These are phyloP conservation scores for Tetragonisca angustula DNA, from an alignment of 2,888 invertebrate species.

Conservation along the genomic window DNA sequence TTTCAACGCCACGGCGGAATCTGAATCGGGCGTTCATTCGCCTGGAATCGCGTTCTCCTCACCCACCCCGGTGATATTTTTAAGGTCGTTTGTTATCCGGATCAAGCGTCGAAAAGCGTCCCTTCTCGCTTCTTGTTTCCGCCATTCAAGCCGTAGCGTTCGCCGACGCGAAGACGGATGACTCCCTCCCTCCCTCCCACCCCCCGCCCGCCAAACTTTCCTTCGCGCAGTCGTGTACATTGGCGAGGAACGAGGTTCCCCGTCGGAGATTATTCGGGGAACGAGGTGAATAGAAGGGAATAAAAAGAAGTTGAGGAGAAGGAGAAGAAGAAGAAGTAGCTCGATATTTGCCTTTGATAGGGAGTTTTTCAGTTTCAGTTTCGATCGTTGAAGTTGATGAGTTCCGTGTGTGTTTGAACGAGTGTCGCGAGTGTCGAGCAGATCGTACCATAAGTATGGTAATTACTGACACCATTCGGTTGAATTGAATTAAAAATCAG, in stretches of 20 bases:
- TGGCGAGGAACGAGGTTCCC: background rate
- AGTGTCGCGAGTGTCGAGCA: too few relatives aligned
- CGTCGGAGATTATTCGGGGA: background rate
- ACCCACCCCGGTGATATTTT: constrained; percentile 41
- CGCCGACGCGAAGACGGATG: background rate
- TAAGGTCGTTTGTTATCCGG: constrained; percentile 47
- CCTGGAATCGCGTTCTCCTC: background rate
- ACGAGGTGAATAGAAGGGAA: background rate
- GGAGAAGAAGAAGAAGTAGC: too few relatives aligned
- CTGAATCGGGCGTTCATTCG: background rate
- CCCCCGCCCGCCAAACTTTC: too few relatives aligned
- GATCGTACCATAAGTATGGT: too few relatives aligned
- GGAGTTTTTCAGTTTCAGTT: too few relatives aligned
- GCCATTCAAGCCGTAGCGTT: background rate
- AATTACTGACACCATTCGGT: too few relatives aligned
- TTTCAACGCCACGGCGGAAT: constrained; percentile 1
- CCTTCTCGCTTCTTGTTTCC: background rate
- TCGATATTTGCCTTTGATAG: too few relatives aligned
- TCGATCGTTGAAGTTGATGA: too few relatives aligned
- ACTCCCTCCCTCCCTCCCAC: background rate
- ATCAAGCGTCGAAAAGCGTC: constrained; percentile 24
- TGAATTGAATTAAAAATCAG: too few relatives aligned
- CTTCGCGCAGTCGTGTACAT: background rate
- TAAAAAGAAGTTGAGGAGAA: background rate
- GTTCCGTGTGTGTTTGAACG: too few relatives aligned